These are phyloP conservation scores for Trileptium ribeirensis DNA, from an alignment of 2,888 invertebrate species.

Conservation along the genomic window DNA sequence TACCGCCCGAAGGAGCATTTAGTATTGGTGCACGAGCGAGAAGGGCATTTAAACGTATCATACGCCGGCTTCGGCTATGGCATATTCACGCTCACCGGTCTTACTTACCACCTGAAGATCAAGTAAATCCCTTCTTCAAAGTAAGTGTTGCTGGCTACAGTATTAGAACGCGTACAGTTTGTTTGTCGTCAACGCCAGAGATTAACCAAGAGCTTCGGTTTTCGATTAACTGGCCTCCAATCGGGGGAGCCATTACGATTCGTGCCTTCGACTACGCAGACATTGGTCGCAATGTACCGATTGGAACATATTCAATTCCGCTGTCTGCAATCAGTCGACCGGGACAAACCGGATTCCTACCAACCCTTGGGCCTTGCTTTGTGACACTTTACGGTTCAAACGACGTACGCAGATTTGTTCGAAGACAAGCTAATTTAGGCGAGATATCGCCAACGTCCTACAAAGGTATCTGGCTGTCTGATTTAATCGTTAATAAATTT, in stretches of 20 bases:
- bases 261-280: not conserved
- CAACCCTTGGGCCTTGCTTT: not conserved
- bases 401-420: not conserved
- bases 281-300: not conserved
- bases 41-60: not conserved
- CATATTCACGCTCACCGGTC: too few species aligned
- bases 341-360: not conserved
- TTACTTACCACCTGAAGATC: not conserved
- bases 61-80: not conserved
- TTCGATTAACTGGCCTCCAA: constrained; percentile 8
- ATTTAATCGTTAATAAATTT: too few species aligned
- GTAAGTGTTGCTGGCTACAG: not conserved
- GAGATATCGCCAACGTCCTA: not conserved
- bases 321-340: not conserved
- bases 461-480: not conserved
- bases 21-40: too few species aligned
- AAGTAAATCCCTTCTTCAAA: not conserved
- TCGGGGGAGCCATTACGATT: not conserved
- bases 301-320: not conserved
- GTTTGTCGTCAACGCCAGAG: not conserved
- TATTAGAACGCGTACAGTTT: not conserved
- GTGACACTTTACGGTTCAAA: not conserved
- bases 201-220: constrained; percentile 17
- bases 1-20: not conserved
- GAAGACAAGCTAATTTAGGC: not conserved